Evolutionary conservation across 2,113 vertebrate genomes (phyloP).

Genomic region (Phalacrocorax pelagicus): DNA sequence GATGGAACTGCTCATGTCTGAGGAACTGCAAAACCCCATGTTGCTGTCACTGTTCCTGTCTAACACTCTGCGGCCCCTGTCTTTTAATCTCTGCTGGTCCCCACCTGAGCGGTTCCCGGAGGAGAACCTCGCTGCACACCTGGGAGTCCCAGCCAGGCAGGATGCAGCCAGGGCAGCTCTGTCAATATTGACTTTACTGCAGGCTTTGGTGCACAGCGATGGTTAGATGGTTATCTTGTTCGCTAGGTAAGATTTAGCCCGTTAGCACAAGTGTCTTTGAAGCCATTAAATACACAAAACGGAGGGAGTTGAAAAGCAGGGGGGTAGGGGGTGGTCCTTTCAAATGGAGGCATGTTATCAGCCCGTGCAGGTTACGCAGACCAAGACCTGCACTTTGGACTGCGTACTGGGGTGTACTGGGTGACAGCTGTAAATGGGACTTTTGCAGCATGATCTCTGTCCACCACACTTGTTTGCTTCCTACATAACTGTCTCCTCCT

Average conservation of each 20-base stretch:
- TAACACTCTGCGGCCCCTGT: not conserved
- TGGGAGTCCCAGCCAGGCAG: not conserved
- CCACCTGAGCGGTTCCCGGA: not conserved
- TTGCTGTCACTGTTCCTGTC: not conserved
- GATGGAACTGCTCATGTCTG: not conserved
- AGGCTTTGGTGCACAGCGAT: not conserved
- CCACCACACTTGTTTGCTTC: not conserved
- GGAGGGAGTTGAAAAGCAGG: not conserved
- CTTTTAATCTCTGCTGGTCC: not conserved
- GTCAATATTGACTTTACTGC: slow-evolving; percentile 57
- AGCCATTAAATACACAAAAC: not conserved
- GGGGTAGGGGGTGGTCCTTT: not conserved
- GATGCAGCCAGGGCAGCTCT: not conserved
- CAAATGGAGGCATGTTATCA: not conserved
- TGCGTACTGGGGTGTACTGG: not conserved
- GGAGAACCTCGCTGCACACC: not conserved
- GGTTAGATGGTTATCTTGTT: slow-evolving; percentile 24
- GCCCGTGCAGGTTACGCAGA: not conserved
- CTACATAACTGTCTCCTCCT: not conserved
- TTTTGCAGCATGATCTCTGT: not conserved
- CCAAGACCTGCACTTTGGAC: not conserved
- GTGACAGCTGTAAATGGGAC: not conserved
- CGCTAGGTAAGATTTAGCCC: not conserved
- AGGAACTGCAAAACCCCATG: not conserved
- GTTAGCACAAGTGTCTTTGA: slow-evolving; percentile 5